phyloP scores from a whole-genome alignment of 2,888 invertebrate species.

The Alsophila aescularia region DNA sequence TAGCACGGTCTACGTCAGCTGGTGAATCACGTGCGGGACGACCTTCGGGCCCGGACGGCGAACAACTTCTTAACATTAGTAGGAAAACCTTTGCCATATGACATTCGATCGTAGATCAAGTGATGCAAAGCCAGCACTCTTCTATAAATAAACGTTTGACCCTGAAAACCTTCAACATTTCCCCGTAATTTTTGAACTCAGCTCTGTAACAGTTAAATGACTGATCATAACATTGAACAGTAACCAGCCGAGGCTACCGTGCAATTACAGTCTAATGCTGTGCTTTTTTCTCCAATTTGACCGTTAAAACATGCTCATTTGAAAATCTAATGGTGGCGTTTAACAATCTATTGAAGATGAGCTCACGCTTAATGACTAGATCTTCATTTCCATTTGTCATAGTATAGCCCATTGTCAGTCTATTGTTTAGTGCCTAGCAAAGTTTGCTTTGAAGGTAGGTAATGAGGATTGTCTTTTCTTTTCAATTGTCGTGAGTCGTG shows the following conservation, averaged over 20 bases:
- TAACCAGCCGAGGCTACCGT: slow-evolving; percentile 38
- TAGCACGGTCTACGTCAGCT: slow-evolving; percentile 35
- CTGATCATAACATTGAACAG: slow-evolving; percentile 25
- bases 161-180: slow-evolving; percentile 10
- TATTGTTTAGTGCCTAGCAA: background rate
- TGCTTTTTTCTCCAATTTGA: slow-evolving; percentile 39
- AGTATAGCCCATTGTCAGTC: slow-evolving; percentile 8
- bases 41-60: slow-evolving; percentile 36
- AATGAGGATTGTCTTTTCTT: slow-evolving; percentile 7
- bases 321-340: slow-evolving; percentile 34
- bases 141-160: slow-evolving; percentile 15
- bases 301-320: slow-evolving; percentile 43
- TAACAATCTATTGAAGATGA: slow-evolving; percentile 32
- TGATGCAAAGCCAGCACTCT: slow-evolving; percentile 6
- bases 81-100: slow-evolving; percentile 24
- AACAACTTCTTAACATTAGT: slow-evolving; percentile 21
- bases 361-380: slow-evolving; percentile 15
- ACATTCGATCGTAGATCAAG: slow-evolving; percentile 16
- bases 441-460: slow-evolving; percentile 11
- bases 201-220: slow-evolving; percentile 2
- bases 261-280: slow-evolving; percentile 44
- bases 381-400: slow-evolving; percentile 4
- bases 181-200: background rate
- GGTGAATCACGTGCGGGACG: slow-evolving; percentile 46
- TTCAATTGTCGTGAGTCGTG: slow-evolving; percentile 9